Percentiles rank a stretch among this genome's conserved stretches.
phyloP scores from a whole-genome alignment of 37 sponge, comb jelly and placozoan genomes.

The Corticium candelabrum region DNA sequence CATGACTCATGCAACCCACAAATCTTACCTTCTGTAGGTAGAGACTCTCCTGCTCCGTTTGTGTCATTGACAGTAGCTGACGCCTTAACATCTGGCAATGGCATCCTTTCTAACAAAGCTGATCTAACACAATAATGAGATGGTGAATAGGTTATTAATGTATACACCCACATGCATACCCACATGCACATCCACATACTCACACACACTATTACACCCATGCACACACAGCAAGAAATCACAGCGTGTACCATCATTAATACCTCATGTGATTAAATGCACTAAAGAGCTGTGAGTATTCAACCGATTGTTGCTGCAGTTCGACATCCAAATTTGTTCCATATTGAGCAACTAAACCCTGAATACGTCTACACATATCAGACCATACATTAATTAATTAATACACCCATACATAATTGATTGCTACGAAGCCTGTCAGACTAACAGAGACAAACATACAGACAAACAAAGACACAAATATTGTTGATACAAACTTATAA shows the following conservation, averaged over 20 bases:
- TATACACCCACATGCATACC: not conserved
- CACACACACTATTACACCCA: too few species aligned
- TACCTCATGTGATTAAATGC: conserved; percentile 75
- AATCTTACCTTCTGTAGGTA: too few species aligned
- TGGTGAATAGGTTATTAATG: not conserved
- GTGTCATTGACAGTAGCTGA: not conserved
- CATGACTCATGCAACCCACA: too few species aligned
- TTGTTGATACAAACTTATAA: not conserved
- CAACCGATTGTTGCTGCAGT: conserved; percentile 91
- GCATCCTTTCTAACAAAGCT: conserved; percentile 87
- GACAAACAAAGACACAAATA: too few species aligned
- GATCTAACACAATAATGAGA: conserved; percentile 26
- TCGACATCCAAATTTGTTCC: conserved; percentile 69
- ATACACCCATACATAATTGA: too few species aligned
- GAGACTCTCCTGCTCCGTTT: conserved; percentile 7
- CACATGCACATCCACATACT: not conserved
- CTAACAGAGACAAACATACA: too few species aligned
- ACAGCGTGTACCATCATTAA: too few species aligned
- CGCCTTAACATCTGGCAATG: conserved; percentile 31
- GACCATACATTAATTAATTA: too few species aligned
- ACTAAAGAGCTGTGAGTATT: conserved; percentile 70
- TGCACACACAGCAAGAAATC: too few species aligned
- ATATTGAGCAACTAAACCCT: conserved; percentile 45
- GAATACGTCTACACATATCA: conserved; percentile 38
- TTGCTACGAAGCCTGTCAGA: too few species aligned